A percentile compares a stretch with the other conserved stretches of the same genome.
phyloP scores from a whole-genome alignment of 2,797 vertebrate genomes.

The Enteromius thamalakanensis region DNA sequence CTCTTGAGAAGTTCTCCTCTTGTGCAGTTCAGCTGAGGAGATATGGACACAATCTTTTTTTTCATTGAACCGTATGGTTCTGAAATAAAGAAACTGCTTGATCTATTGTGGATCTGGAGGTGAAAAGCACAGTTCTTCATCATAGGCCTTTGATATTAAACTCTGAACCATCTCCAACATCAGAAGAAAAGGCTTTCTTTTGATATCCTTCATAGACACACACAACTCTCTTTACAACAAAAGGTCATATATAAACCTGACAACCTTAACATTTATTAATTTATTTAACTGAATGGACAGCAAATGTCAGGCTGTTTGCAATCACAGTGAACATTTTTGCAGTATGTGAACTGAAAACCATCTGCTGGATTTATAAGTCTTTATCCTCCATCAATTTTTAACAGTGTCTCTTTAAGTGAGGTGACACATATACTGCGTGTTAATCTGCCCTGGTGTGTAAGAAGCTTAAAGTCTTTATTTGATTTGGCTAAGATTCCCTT shows the following conservation, averaged over 20 bases:
- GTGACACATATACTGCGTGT: constrained; percentile 41
- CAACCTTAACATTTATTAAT: background rate
- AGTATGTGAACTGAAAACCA: background rate
- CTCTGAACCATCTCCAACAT: constrained; percentile 21
- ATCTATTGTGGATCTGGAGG: constrained; percentile 10
- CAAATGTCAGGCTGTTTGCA: constrained; percentile 17
- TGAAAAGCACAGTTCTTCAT: constrained; percentile 22
- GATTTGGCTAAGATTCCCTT: constrained; percentile 46
- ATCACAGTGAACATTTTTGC: background rate
- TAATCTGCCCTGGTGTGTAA: constrained; percentile 41
- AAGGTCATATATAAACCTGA: constrained; percentile 4
- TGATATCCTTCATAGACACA: constrained; percentile 6
- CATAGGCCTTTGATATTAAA: background rate
- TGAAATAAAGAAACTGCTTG: constrained; percentile 6
- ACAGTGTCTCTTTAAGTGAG: constrained; percentile 35
- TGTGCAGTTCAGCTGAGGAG: background rate
- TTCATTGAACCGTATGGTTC: background rate
- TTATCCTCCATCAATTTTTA: background rate
- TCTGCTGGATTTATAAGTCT: constrained; percentile 7
- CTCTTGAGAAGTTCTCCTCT: background rate
- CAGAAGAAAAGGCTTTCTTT: background rate
- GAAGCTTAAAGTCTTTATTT: constrained; percentile 48
- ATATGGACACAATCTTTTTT: background rate
- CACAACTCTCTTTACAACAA: background rate
- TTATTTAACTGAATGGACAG: background rate